These are phyloP conservation scores for Neogale vison DNA, from an alignment of 2,113 vertebrate species.

Conservation along the genomic window DNA sequence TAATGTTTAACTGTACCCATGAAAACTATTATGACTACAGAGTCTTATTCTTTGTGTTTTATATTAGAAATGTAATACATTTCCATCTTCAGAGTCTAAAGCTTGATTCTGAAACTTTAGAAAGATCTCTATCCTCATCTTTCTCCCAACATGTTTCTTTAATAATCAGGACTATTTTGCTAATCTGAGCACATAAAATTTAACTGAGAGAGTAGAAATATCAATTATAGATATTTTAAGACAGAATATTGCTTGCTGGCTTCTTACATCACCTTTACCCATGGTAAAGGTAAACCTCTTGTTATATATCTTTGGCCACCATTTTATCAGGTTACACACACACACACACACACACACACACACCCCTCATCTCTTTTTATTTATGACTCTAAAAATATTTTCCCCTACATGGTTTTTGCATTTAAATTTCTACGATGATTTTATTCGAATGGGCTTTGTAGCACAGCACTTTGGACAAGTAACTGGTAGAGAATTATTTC, in stretches of 20 bases:
- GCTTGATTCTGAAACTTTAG: background rate
- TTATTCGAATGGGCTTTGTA: background rate
- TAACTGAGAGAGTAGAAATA: background rate
- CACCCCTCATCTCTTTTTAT: background rate
- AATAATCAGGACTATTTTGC: background rate
- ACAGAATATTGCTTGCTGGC: background rate
- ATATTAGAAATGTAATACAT: background rate
- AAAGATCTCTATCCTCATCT: background rate
- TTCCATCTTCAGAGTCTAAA: background rate
- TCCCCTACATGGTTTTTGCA: background rate
- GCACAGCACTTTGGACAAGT: background rate
- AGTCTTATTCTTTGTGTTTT: background rate
- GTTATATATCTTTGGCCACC: background rate
- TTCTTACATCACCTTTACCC: background rate
- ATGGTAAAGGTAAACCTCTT: background rate
- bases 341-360: background rate
- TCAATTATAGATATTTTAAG: background rate
- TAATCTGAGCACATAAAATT: background rate
- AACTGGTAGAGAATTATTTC: conserved; percentile 1
- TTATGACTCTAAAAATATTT: background rate
- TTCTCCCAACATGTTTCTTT: background rate
- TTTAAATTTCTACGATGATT: background rate
- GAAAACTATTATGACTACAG: background rate
- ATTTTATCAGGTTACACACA: background rate
- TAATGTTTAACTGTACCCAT: background rate